Conservation (phyloP, 1,140 invertebrate species). For the Ostrea edulis region DNA sequence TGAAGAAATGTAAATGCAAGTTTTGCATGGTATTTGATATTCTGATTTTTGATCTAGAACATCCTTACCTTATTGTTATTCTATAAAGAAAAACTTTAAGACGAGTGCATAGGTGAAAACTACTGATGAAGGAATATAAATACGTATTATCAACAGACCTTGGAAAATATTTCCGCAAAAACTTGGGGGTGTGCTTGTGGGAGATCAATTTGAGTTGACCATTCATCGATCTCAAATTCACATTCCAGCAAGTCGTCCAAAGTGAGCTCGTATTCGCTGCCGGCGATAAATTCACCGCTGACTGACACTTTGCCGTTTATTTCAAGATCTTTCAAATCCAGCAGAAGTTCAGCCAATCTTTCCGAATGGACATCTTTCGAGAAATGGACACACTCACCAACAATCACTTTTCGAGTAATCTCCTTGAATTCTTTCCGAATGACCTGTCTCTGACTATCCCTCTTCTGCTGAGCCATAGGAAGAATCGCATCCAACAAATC, state of each 20-base stretch:
- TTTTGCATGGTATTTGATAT: not conserved
- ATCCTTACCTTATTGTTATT: too few relatives aligned
- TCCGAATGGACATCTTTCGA: conserved; percentile 44
- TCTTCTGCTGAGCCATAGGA: conserved; percentile 50
- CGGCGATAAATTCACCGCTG: conserved; percentile 22
- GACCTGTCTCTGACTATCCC: conserved; percentile 41
- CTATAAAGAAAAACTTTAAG: too few relatives aligned
- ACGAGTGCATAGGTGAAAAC: too few relatives aligned
- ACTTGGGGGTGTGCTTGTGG: not conserved
- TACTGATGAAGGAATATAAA: too few relatives aligned
- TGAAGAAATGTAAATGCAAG: not conserved
- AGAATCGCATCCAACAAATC: conserved; percentile 41
- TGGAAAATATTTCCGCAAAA: not conserved
- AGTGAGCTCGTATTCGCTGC: conserved; percentile 4
- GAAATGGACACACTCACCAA: conserved; percentile 43
- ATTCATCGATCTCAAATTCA: conserved; percentile 15
- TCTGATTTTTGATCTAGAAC: too few relatives aligned
- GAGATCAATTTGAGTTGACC: not conserved
- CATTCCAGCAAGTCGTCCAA: conserved; percentile 15
- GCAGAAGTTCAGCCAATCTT: conserved; percentile 45
- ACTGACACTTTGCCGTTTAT: conserved; percentile 50
- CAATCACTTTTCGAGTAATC: conserved; percentile 43
- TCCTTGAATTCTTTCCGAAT: conserved; percentile 46
- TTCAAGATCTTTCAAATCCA: conserved; percentile 54
- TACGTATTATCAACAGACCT: not conserved